These are phyloP conservation scores for Serilophus lunatus DNA, from an alignment of 2,113 vertebrate species.

Conservation along the genomic window DNA sequence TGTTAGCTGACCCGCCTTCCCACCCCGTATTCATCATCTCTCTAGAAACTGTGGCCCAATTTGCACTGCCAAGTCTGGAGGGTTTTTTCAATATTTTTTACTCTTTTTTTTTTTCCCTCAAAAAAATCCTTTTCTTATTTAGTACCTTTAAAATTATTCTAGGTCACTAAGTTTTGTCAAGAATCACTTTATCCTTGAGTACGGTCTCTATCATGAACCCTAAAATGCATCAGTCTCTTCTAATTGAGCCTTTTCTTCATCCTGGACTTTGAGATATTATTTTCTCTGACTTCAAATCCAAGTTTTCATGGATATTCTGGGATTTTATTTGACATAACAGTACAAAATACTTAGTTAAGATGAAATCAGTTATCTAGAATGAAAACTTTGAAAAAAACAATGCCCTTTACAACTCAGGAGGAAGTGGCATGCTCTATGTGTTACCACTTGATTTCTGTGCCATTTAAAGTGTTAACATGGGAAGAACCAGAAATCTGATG, in stretches of 20 bases:
- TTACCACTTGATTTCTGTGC: not conserved
- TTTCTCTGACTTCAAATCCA: not conserved
- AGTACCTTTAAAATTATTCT: not conserved
- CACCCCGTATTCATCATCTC: not conserved
- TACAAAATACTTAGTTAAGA: not conserved
- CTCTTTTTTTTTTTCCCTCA: not conserved
- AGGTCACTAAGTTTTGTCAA: not conserved
- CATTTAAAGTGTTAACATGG: not conserved
- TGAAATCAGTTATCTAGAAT: not conserved
- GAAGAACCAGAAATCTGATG: not conserved
- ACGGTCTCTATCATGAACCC: not conserved
- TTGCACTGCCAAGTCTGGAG: not conserved
- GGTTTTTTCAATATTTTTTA: not conserved
- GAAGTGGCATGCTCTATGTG: not conserved
- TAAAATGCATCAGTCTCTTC: not conserved
- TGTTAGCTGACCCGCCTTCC: not conserved
- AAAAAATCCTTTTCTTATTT: not conserved
- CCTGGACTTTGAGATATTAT: not conserved
- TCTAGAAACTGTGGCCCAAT: not conserved
- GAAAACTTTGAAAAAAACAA: not conserved
- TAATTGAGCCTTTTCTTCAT: not conserved
- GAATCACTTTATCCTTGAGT: not conserved
- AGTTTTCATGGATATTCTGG: not conserved
- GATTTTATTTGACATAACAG: not conserved
- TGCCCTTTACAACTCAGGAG: not conserved